Percentiles rank a stretch among this genome's conserved stretches.
Conservation (phyloP, 53 echinoderm and acorn worm genomes). For the Echinarachnius parma region DNA sequence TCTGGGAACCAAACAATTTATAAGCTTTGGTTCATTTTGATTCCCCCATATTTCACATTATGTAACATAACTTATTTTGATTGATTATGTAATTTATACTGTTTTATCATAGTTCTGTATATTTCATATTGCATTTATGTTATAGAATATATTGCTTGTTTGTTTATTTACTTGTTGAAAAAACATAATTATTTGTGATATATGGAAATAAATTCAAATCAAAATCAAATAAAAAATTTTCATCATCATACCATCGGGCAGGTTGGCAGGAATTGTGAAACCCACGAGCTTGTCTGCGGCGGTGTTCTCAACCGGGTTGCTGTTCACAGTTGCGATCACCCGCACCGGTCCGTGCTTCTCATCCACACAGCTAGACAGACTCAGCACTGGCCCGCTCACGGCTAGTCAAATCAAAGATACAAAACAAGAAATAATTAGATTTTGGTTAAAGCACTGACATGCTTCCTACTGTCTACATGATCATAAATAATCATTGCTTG, state of each 20-base stretch:
- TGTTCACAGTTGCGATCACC: constrained; percentile 71
- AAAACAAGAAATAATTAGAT: not conserved
- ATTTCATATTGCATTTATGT: too few species aligned
- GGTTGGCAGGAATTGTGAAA: constrained; percentile 78
- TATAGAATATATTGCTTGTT: too few species aligned
- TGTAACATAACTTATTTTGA: not conserved
- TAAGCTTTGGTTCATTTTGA: not conserved
- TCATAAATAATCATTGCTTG: too few species aligned
- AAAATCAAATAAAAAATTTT: too few species aligned
- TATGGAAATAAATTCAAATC: too few species aligned
- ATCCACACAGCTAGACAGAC: constrained; percentile 60
- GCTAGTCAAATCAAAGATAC: constrained; percentile 30
- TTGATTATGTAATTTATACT: not conserved
- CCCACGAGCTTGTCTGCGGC: constrained; percentile 72
- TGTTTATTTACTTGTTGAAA: too few species aligned
- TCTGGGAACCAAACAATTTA: not conserved
- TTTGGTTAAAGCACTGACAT: not conserved
- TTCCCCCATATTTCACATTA: too few species aligned
- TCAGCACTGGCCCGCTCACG: constrained; percentile 61
- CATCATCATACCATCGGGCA: constrained; percentile 80
- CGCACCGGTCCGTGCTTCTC: constrained; percentile 79
- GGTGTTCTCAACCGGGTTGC: constrained; percentile 34
- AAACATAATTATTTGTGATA: too few species aligned
- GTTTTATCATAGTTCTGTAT: too few species aligned
- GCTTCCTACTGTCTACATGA: too few species aligned